phyloP scores from a whole-genome alignment of 2,888 invertebrate genomes.

The Oxycera nigricornis region DNA sequence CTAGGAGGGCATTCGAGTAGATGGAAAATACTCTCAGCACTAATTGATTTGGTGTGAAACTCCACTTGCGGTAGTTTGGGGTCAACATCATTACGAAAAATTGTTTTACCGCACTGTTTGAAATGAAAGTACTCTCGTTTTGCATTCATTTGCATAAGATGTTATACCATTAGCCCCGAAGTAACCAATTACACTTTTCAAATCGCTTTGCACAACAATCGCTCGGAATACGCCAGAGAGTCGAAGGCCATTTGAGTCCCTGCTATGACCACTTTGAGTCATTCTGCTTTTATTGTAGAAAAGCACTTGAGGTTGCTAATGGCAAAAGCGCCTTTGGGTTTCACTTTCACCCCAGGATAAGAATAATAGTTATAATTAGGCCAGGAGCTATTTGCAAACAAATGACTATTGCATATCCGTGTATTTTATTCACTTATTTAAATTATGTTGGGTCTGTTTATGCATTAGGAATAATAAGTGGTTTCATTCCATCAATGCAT shows the following conservation, averaged over 20 bases:
- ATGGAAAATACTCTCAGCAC: not conserved
- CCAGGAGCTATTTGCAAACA: not conserved
- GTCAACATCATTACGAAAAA: slow-evolving; percentile 2
- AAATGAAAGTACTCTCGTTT: slow-evolving; percentile 9
- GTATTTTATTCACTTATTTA: not conserved
- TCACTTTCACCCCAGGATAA: not conserved
- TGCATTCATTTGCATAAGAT: slow-evolving; percentile 5
- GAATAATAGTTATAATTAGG: not conserved
- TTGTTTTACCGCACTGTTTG: not conserved
- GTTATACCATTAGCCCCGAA: not conserved
- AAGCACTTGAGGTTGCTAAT: not conserved
- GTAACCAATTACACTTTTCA: slow-evolving; percentile 14
- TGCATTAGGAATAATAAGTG: too few relatives aligned
- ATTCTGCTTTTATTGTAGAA: not conserved
- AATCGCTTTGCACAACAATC: not conserved
- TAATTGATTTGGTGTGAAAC: slow-evolving; percentile 9
- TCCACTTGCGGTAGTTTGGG: not conserved
- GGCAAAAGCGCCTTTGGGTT: not conserved
- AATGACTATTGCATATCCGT: not conserved
- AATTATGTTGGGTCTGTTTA: not conserved
- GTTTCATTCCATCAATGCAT: too few relatives aligned
- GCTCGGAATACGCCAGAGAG: not conserved
- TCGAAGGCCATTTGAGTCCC: not conserved
- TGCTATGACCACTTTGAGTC: not conserved
- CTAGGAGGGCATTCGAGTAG: not conserved